A percentile compares a stretch with the other conserved stretches of the same genome.
phyloP scores from a whole-genome alignment of 2,888 invertebrate genomes.

The Acleris laterana region DNA sequence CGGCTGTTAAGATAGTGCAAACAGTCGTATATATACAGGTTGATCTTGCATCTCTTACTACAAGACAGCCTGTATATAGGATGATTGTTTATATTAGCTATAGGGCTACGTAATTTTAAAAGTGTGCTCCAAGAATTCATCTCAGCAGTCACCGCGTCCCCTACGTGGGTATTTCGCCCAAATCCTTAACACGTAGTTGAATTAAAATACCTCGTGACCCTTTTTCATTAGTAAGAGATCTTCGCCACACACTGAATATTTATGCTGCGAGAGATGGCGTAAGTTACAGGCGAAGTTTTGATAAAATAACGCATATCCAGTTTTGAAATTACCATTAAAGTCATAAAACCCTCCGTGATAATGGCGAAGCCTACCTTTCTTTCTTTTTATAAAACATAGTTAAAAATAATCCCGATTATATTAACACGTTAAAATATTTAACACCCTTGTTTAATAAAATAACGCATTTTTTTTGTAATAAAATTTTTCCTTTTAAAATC shows the following conservation, averaged over 20 bases:
- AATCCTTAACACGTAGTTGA: constrained; percentile 83
- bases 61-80: too few species aligned
- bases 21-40: too few species aligned
- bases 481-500: too few species aligned
- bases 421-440: too few species aligned
- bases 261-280: constrained; percentile 60
- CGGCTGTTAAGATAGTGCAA: too few species aligned
- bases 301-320: neutral
- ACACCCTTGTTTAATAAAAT: too few species aligned
- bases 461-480: too few species aligned
- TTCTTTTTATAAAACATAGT: too few species aligned
- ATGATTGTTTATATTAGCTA: neutral
- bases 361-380: neutral
- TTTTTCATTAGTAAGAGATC: constrained; percentile 85
- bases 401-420: too few species aligned
- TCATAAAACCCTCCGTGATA: neutral
- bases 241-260: constrained; percentile 81
- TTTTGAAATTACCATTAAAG: neutral
- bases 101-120: neutral
- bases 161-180: constrained; percentile 56
- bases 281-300: constrained; percentile 40
- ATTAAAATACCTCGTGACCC: constrained; percentile 84
- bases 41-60: too few species aligned
- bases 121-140: constrained; percentile 35
- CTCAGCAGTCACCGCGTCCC: constrained; percentile 47